Evolutionary conservation across 2,888 invertebrate species (phyloP), one percentile per base, ranked within the genome.

Genomic region (Dolichopus griseipennis): DNA sequence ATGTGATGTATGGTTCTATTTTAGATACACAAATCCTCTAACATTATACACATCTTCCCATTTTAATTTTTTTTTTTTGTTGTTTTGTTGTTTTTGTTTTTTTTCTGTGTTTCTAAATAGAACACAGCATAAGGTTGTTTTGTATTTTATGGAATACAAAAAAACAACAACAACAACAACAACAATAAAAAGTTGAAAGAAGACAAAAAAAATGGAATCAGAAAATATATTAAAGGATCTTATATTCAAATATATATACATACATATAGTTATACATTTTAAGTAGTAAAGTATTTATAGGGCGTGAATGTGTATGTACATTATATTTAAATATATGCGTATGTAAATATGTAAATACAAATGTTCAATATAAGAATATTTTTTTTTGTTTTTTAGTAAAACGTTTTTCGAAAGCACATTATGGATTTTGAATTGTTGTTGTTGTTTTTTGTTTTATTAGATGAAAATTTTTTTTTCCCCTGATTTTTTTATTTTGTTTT

Each of bases 1-100:
- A 74, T 72, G 76, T 79, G 79, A 78, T 78, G 77, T 78, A 78
- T 78, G 75, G 75, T 76, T 76, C 74, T 78, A 76, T 77, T 77
- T 62, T 62, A 62, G 52, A 52, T 52, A 52, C 18, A 52, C 52
- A 52, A 52, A 52, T 52, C 52, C 52, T 52, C 27, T 27, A 27
- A 27, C 27, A 27, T 27, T 27, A 15, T 52, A 52, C n/a, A 52
- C 18, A 18, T 52, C 52, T 52, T 52, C 2, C 52, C 52, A 52
- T 52, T 52, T 15, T 43, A 43, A 52, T 5, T 27, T 27, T 27
- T 27, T 27, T 27, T 27, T 27, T 27, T 27, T 27, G 27, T 27
- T 27, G n/a, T n/a, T n/a, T n/a, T n/a, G n/a, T n/a, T n/a, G n/a
- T n/a, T 27, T 27, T 27, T 27, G 27, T 27, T 27, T 27, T 27